phyloP scores from a whole-genome alignment of 2,888 invertebrate species.

The Synergus japonicus region DNA sequence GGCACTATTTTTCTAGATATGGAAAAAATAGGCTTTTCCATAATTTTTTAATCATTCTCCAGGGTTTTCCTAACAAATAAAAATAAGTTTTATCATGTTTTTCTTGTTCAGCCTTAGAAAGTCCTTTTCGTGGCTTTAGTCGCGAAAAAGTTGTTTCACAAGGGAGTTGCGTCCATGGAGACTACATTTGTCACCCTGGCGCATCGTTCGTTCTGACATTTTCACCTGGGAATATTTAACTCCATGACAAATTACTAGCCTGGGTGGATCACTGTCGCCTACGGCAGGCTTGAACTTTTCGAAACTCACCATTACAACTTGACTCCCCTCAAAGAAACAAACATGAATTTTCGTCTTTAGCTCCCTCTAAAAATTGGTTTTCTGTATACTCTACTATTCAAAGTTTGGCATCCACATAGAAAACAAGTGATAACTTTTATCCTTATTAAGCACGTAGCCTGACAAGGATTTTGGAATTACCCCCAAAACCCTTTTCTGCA shows the following conservation, averaged over 20 bases:
- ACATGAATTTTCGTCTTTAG: neutral
- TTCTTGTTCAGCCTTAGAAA: neutral
- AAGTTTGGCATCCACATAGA: too few relatives aligned
- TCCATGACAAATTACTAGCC: constrained; percentile 44
- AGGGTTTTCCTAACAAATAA: neutral
- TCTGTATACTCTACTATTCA: neutral
- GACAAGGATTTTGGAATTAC: too few relatives aligned
- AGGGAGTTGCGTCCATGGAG: neutral
- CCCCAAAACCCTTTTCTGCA: too few relatives aligned
- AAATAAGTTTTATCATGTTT: neutral
- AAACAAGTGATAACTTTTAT: too few relatives aligned
- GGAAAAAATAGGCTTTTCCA: neutral
- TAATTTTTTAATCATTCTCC: neutral
- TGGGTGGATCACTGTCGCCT: constrained; percentile 6
- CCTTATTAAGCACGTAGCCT: too few relatives aligned
- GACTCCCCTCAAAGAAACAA: constrained; percentile 31
- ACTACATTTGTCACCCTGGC: constrained; percentile 31
- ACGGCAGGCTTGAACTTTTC: constrained; percentile 19
- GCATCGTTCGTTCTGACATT: constrained; percentile 55
- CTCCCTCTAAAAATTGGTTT: neutral
- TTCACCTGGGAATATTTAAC: constrained; percentile 72
- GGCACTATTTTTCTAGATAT: too few relatives aligned
- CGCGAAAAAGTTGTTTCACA: neutral
- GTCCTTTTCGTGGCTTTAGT: neutral
- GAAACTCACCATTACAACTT: neutral